phyloP scores from a whole-genome alignment of 1,140 invertebrate species.

The Drosophila trapezifrons region DNA sequence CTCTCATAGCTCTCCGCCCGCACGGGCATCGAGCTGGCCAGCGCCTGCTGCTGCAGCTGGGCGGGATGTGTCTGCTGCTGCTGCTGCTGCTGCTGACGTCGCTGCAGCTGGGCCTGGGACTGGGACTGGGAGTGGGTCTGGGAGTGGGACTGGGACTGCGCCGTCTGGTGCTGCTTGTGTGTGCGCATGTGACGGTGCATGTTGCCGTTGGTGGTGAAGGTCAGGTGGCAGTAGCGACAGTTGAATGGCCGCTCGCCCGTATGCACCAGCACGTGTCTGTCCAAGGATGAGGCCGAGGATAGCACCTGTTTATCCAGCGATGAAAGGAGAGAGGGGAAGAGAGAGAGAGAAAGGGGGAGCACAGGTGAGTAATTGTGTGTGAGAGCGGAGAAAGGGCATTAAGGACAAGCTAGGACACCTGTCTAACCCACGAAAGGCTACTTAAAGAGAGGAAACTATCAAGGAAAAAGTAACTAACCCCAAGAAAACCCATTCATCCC shows the following conservation, averaged over 20 bases:
- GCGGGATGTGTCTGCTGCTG: conserved; percentile 26
- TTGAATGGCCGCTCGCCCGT: conserved; percentile 91
- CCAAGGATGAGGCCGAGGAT: conserved; percentile 91
- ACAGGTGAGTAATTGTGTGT: conserved; percentile 31
- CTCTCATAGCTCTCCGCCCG: conserved; percentile 80
- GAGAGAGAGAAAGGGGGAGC: not conserved
- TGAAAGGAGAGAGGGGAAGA: not conserved
- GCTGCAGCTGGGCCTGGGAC: conserved; percentile 22
- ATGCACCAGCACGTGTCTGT: conserved; percentile 90
- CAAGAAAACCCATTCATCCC: too few species aligned
- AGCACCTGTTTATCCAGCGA: conserved; percentile 85
- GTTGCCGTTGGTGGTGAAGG: conserved; percentile 95
- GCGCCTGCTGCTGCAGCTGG: conserved; percentile 38
- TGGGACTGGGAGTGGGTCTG: conserved; percentile 22
- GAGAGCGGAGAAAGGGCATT: too few species aligned
- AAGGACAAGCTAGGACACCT: conserved; percentile 1
- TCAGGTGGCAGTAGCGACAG: conserved; percentile 91
- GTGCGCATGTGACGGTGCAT: conserved; percentile 94
- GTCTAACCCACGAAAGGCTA: not conserved
- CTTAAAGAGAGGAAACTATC: not conserved
- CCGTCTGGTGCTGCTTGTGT: conserved; percentile 85
- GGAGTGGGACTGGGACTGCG: conserved; percentile 76
- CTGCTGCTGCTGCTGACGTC: conserved; percentile 29
- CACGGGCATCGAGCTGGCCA: conserved; percentile 36
- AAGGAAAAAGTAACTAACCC: not conserved